Evolutionary conservation across 37 sponge, comb jelly and placozoan genomes (phyloP), one percentile per base, ranked within the genome.

Genomic region (Amphimedon queenslandica): DNA sequence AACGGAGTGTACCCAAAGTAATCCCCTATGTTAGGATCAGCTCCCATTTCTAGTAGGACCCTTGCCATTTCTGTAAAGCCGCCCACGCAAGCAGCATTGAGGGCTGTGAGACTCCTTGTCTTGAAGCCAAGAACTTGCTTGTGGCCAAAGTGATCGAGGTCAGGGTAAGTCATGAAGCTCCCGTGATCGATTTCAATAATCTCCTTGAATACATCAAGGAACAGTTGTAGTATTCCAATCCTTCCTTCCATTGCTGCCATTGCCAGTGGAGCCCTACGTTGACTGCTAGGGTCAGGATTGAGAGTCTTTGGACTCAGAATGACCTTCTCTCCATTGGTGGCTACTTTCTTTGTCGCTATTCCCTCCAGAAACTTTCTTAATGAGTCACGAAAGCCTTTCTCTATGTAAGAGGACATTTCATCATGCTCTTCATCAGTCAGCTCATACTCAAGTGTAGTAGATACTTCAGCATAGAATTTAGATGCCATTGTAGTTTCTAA

Each of bases 1-100:
- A 60, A n/a, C 21, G 61, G 61, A 25, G 61, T n/a, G 28, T 60
- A 60, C 27, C 61, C 61, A 60, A 60, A 60, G 27, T 60, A 5
- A 60, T 60, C 61, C 8, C 24, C 8, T 25, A 25, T 11, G 28
- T 60, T 60, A 6, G 21, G 5, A n/a, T n/a, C 21, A 5, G 27
- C 61, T 25, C 61, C 61, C 5, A 25, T 25, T 6, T n/a, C 24
- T n/a, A 60, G 5, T 25, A 60, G 28, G 5, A 60, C 21, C 61
- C 28, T 60, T 13, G 27, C 61, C 8, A 60, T n/a, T 6, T 60
- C 61, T n/a, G 61, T 60, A 25, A 60, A 25, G 28, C 61, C 61
- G 21, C 28, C 21, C 5, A 60, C 61, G 21, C 61, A 60, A 6
- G 61, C 21, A n/a, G 61, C 61, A 60, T 60, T 60, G 8, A 60